Evolutionary conservation across 1,140 invertebrate genomes (phyloP), one percentile per base, ranked within the genome.

Genomic region (Dolichoris vasculosae): DNA sequence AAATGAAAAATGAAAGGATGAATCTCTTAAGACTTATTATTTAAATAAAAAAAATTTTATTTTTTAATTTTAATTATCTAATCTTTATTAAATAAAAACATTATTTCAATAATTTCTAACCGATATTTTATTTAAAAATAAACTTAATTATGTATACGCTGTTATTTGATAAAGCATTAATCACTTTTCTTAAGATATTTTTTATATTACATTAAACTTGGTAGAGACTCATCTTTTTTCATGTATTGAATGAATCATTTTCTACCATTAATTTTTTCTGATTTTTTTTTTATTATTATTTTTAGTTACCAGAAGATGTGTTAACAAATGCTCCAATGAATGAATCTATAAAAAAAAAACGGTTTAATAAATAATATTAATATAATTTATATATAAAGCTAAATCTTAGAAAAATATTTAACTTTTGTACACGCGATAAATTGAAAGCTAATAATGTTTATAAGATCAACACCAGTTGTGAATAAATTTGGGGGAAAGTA

Each of bases 221-320:
- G 8, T 67, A 81, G 59, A 69, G 46, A 73, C 32, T 73, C 46
- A 35, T 82, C 67, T 73, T 71, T 82, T 82, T 71, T 0, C 43
- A 51, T 82, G 8, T 11, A 40, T 40, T 46, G 23, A 46, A 46
- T 46, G 13, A 73, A 51, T 51, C 43, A 51, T 40, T 71, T 81
- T 51, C 43, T 55, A 71, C 13, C 26, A 20, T 82, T 0, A 81
- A 32, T 81, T 76, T 81, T 86, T 77, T 73, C 69, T 73, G 69
- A 51, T 77, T 67, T 55, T 86, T 85, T 51, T 86, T 78, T 86
- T 78, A 77, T 86, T 82, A 71, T 86, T 15, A 67, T 82, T 86
- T 86, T 55, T 86, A 86, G 85, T 86, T 82, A 59, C 85, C 80
- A 78, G 73, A 69, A 82, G 75, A 82, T 73, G 83, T 55, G 64